Base-by-base conservation (phyloP, 2,888 invertebrate genomes). In the Andrena chrysosceles region DNA sequence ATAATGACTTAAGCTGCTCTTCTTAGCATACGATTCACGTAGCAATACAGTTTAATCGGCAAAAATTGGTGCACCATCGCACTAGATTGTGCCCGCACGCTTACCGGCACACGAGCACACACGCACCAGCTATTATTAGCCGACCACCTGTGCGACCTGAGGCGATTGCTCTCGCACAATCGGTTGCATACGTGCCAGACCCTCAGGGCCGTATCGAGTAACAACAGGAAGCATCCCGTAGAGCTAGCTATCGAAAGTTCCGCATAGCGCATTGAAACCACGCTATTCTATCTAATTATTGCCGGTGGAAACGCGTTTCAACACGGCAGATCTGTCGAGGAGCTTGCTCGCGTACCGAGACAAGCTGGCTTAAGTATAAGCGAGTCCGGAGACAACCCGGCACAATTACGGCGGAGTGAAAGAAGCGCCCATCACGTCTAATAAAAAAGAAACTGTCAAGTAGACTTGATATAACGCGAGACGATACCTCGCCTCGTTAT, bases 121-220 rank as follows among this genome's bases (percentile, higher is more conserved):
- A 62, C 62, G 66, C 66, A 69, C 60, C 73, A 79, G 85, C 84
- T 89, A 90, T 89, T 89, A 89, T 90, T 90, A 89, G 90, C 87
- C 83, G 84, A 90, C 85, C 89, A 89, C 89, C 89, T 89, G 90
- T 89, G 79, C 87, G 72, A 85, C 87, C 87, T 52, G 85, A 83
- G 90, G 86, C 87, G 76, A 81, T 84, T 82, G 84, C 84, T 85
- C 86, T 86, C 80, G 81, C 78, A 83, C 86, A 82, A 87, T 87
- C 86, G 76, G 72, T 77, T 80, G 75, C 82, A 81, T 81, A 77
- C 72, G 83, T 80, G 73, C 67, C 76, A 66, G 35, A 62, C 70
- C 75, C 83, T 67, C 72, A 76, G 82, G 85, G 69, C 71, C 71
- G 77, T 79, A 81, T 81, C 87, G 74, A 81, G 72, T 64, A 52